Percentiles rank a stretch among this genome's conserved stretches.
phyloP scores from a whole-genome alignment of 92 coral and sea anemone genomes.

The Porites cylindrica region DNA sequence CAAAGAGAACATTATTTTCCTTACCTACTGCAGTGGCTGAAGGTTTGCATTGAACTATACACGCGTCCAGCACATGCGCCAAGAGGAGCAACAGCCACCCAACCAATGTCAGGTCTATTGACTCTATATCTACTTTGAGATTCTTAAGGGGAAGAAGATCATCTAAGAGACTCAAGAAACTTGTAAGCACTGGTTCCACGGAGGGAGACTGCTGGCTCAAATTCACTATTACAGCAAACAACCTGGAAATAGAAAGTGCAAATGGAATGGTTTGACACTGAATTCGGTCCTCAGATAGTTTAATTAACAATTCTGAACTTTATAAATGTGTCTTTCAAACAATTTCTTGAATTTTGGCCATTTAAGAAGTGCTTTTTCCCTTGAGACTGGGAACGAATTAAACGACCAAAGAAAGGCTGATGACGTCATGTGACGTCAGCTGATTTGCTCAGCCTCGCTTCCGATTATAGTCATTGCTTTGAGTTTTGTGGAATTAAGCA shows the following conservation, averaged over 20 bases:
- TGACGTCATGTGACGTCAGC: too few relatives aligned
- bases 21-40: slow-evolving; percentile 22
- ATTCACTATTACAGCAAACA: slow-evolving; percentile 86
- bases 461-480: too few relatives aligned
- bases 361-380: too few relatives aligned
- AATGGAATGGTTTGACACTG: not conserved
- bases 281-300: too few relatives aligned
- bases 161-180: slow-evolving; percentile 85
- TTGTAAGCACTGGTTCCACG: slow-evolving; percentile 72
- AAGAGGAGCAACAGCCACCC: slow-evolving; percentile 91
- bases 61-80: slow-evolving; percentile 86
- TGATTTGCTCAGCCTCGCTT: too few relatives aligned
- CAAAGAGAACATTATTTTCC: not conserved
- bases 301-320: too few relatives aligned
- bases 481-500: too few relatives aligned
- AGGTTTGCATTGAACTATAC: slow-evolving; percentile 55
- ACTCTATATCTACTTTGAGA: slow-evolving; percentile 46
- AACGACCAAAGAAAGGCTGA: too few relatives aligned
- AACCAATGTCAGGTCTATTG: slow-evolving; percentile 78
- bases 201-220: slow-evolving; percentile 90
- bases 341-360: too few relatives aligned
- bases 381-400: too few relatives aligned
- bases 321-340: too few relatives aligned
- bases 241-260: slow-evolving; percentile 48
- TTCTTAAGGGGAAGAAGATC: slow-evolving; percentile 62